Base-by-base conservation (phyloP, 2,797 vertebrate species). In the Microchirus variegatus region DNA sequence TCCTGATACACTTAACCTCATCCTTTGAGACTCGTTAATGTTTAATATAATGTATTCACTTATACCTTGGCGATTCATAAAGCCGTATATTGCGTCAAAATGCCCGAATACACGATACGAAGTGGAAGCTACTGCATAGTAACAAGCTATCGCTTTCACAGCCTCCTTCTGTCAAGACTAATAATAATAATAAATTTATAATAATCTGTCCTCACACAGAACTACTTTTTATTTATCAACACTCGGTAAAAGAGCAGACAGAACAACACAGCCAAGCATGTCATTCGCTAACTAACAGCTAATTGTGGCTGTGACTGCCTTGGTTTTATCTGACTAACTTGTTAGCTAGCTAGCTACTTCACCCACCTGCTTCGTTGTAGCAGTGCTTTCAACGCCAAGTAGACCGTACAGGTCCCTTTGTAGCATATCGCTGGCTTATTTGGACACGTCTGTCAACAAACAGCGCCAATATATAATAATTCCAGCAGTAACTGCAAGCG, bases 361-460 rank as follows among this genome's bases (percentile, higher is more conserved):
- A 77, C 93, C 72, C 53, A 96, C 90, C 96, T 98, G 93, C 89
- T 96, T 98, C 59, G 91, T 73, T 58, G 94, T 91, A 10, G 96
- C 95, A 55, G 91, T 92, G 80, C 87, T 92, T 43, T 93, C 89
- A 42, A 96, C 38, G 0, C 91, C 96, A 11, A 99, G 82, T 70
- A 99, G 82, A 19, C 90, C 94, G 59, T 98, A 99, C 19, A 99
- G 80, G 62, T 99, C 97, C 93, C 95, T 81, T 78, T 96, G 80
- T 63, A 98, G 81, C 64, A 98, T 66, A 1, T 97, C 96, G 63
- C 95, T 95, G 8, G 90, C 79, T 36, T 91, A 91, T 70, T 67
- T 78, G 53, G 96, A 88, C 95, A 95, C 96, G 31, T 80, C 17
- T 63, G 5, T 6, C 2, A 2, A 40, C 0, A 15, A 14, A 64